Evolutionary conservation across 1,140 invertebrate species (phyloP).

Genomic region (Capitella teleta): DNA sequence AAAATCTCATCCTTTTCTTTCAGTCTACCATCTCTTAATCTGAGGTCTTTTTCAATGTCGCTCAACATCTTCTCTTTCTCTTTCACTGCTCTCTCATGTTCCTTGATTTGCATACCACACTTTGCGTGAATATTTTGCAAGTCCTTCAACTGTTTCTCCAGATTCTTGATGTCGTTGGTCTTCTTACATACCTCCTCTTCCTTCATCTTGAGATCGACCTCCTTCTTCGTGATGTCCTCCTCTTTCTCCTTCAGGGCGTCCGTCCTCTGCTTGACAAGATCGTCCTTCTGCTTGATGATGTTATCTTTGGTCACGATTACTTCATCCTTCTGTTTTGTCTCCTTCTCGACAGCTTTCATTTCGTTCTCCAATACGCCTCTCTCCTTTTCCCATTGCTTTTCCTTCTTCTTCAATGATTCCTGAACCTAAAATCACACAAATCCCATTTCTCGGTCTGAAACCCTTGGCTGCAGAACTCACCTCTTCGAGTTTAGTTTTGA

Average conservation of each 20-base stretch:
- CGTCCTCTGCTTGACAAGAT: slow-evolving; percentile 8
- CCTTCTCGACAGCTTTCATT: slow-evolving; percentile 3
- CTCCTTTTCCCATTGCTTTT: slow-evolving; percentile 8
- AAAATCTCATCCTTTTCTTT: slow-evolving; percentile 18
- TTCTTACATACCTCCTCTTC: neutral
- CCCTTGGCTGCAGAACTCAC: neutral
- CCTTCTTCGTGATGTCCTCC: slow-evolving; percentile 6
- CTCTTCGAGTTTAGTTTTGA: slow-evolving; percentile 2
- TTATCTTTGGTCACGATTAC: slow-evolving; percentile 8
- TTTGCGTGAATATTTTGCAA: neutral
- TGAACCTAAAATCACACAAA: neutral
- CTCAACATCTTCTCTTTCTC: slow-evolving; percentile 12
- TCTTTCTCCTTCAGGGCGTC: slow-evolving; percentile 8
- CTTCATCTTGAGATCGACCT: slow-evolving; percentile 2
- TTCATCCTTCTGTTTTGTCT: slow-evolving; percentile 10
- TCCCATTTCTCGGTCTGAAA: neutral
- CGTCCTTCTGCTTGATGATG: slow-evolving; percentile 13
- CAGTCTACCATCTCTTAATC: slow-evolving; percentile 14
- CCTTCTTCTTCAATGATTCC: slow-evolving; percentile 4
- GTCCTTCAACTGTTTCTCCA: slow-evolving; percentile 4
- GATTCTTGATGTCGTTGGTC: neutral
- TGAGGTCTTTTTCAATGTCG: slow-evolving; percentile 11
- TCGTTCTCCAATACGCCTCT: neutral
- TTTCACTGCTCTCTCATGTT: neutral
- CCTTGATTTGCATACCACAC: neutral